Percentiles rank a stretch among this genome's conserved stretches.
Conservation (phyloP, 2,113 vertebrate species). For the Platysternon megacephalum region DNA sequence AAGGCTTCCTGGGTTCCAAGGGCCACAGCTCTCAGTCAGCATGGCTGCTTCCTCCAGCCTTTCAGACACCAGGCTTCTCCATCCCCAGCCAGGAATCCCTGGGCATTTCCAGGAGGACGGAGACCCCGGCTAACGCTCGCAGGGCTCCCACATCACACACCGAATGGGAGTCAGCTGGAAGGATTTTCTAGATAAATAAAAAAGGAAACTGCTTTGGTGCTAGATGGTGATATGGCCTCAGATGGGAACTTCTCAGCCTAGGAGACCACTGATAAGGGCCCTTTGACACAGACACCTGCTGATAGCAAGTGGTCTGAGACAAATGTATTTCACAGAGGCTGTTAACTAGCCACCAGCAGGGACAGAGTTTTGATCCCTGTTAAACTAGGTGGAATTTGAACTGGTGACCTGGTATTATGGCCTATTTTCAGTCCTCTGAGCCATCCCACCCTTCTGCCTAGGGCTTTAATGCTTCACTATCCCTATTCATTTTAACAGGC, state of each 20-base stretch:
- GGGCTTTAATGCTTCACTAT: not conserved
- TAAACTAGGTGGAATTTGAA: not conserved
- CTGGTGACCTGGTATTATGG: accelerated
- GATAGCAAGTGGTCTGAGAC: not conserved
- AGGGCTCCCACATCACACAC: not conserved
- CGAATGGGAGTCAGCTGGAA: not conserved
- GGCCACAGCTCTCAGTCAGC: not conserved
- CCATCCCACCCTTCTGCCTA: not conserved
- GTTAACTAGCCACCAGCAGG: not conserved
- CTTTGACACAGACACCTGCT: not conserved
- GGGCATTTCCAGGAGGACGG: not conserved
- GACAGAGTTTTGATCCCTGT: not conserved
- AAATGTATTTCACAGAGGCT: not conserved
- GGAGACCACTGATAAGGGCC: not conserved
- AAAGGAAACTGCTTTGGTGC: not conserved
- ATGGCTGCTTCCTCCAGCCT: not conserved
- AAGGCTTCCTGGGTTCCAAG: not conserved
- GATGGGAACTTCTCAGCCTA: not conserved
- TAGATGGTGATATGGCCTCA: not conserved
- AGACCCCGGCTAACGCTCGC: not conserved
- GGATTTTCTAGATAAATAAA: not conserved
- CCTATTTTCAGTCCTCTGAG: not conserved
- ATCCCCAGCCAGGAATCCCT: not conserved
- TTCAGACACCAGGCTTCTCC: not conserved
- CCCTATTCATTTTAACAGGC: not conserved